These are phyloP conservation scores for Muraenolepis orangiensis DNA, from an alignment of 2,797 vertebrate genomes.

Conservation along the genomic window DNA sequence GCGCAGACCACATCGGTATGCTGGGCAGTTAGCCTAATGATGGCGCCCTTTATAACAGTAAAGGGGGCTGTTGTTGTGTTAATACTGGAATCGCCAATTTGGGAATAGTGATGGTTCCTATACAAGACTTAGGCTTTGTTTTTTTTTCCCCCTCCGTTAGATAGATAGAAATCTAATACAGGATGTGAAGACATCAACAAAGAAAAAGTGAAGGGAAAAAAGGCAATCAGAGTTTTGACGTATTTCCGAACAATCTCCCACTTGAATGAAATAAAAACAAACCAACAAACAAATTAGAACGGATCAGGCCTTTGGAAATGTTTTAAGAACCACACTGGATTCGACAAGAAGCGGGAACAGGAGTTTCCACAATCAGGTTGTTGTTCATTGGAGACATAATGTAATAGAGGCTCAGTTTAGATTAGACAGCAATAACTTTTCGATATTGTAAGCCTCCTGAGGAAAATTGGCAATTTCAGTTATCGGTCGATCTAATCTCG, in stretches of 20 bases:
- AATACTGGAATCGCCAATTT: background rate
- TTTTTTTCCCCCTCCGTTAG: background rate
- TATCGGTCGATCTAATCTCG: background rate
- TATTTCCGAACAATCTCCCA: background rate
- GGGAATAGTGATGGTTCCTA: background rate
- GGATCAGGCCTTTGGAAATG: background rate
- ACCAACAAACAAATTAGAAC: background rate
- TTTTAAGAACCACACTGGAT: background rate
- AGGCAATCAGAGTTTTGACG: background rate
- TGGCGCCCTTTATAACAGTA: background rate
- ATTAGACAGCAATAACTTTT: background rate
- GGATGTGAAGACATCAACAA: background rate
- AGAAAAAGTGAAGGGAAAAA: background rate
- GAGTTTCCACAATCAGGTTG: background rate
- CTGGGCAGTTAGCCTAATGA: background rate
- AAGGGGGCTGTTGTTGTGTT: background rate
- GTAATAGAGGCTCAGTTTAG: background rate
- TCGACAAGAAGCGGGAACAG: background rate
- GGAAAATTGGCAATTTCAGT: background rate
- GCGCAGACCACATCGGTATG: background rate
- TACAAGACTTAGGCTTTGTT: background rate
- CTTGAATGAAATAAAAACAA: background rate
- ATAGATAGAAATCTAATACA: background rate
- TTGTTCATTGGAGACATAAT: background rate
- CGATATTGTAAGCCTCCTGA: background rate